Evolutionary conservation across 1,140 invertebrate genomes (phyloP).

Genomic region (Meloidogyne chitwoodi): DNA sequence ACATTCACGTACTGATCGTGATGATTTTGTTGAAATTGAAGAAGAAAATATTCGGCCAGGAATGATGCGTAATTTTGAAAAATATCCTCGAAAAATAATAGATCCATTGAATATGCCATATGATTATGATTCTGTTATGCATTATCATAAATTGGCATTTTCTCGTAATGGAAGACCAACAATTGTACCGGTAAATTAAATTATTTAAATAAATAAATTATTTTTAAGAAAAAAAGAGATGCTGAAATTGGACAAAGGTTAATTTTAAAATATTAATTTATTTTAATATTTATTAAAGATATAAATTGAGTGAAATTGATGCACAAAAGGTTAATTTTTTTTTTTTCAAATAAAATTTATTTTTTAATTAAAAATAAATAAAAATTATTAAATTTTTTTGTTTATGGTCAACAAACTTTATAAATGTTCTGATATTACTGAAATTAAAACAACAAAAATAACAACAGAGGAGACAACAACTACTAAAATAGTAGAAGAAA

Average conservation of each 20-base stretch:
- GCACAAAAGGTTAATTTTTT: conserved; percentile 41
- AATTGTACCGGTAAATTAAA: conserved; percentile 43
- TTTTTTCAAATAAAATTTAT: too few relatives aligned
- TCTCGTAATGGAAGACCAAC: conserved; percentile 55
- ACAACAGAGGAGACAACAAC: conserved; percentile 10
- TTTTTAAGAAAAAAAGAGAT: conserved; percentile 32
- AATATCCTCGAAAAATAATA: conserved; percentile 59
- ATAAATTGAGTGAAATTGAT: conserved; percentile 56
- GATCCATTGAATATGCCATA: conserved; percentile 59
- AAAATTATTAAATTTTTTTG: neutral
- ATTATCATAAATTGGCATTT: conserved; percentile 59
- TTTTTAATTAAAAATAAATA: neutral
- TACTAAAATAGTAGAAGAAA: conserved; percentile 19
- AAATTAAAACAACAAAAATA: conserved; percentile 16
- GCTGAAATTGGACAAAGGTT: conserved; percentile 59
- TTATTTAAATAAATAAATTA: neutral
- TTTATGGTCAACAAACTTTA: conserved; percentile 42
- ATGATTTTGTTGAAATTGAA: conserved; percentile 54
- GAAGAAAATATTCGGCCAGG: conserved; percentile 59
- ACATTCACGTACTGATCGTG: conserved; percentile 57
- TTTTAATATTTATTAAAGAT: conserved; percentile 31
- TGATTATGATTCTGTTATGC: conserved; percentile 54
- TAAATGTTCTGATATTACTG: conserved; percentile 30
- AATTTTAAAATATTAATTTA: neutral
- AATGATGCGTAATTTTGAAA: conserved; percentile 59